Conservation (phyloP, 2,888 invertebrate species). For the Melanostoma mellinum region DNA sequence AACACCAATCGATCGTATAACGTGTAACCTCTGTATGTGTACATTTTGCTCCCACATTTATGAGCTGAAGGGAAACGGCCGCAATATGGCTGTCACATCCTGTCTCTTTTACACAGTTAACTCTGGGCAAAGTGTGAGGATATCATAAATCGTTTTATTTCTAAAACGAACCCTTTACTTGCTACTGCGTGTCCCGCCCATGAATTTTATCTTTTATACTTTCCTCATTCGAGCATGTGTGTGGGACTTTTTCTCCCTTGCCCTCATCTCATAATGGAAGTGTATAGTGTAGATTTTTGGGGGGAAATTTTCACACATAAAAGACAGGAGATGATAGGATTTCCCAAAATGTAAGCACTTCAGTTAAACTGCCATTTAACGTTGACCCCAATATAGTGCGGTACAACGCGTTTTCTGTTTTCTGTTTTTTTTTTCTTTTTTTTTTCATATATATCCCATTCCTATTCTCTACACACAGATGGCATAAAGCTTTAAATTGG, state of each 20-base stretch:
- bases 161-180: constrained; percentile 59
- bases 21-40: constrained; percentile 16
- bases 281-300: neutral
- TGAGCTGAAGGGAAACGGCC: constrained; percentile 56
- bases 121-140: constrained; percentile 55
- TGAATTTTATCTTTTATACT: constrained; percentile 60
- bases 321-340: constrained; percentile 60
- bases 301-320: constrained; percentile 54
- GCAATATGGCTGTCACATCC: constrained; percentile 71
- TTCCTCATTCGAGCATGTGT: neutral
- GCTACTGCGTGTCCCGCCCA: constrained; percentile 40
- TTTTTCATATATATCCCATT: neutral
- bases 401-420: constrained; percentile 11
- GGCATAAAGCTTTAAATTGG: constrained; percentile 57
- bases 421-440: too few species aligned
- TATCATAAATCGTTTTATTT: constrained; percentile 72
- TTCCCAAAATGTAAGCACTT: constrained; percentile 61
- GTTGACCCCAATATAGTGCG: constrained; percentile 65
- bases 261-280: too few species aligned
- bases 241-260: neutral
- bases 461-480: constrained; percentile 2
- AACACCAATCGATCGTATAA: constrained; percentile 24
- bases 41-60: constrained; percentile 51
- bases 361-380: constrained; percentile 70
- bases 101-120: constrained; percentile 61